phyloP scores from a whole-genome alignment of 2,113 vertebrate species.

The Actinemys pallida region DNA sequence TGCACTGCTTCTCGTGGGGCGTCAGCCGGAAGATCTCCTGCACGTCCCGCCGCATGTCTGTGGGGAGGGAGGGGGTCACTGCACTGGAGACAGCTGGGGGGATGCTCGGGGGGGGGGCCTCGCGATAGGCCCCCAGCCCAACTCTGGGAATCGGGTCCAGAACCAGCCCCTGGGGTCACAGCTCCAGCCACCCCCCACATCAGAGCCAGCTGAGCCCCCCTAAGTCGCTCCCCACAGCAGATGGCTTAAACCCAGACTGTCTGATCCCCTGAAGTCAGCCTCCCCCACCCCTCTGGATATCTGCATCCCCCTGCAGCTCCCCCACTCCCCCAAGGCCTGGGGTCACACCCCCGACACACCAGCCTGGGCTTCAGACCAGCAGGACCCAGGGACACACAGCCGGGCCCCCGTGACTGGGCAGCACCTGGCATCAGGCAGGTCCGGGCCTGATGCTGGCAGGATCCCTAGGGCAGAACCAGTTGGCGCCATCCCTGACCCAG shows the following conservation, averaged over 20 bases:
- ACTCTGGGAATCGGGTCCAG: background rate
- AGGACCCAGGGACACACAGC: too few species aligned
- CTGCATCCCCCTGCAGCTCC: background rate
- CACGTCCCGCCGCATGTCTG: slow-evolving; percentile 89
- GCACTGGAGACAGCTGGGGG: background rate
- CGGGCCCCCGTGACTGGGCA: too few species aligned
- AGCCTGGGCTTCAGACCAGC: background rate
- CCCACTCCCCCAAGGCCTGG: too few species aligned
- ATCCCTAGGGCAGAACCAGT: background rate
- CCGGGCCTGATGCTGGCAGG: background rate
- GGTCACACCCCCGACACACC: background rate
- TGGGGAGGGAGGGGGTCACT: too few species aligned
- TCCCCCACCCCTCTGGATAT: rapidly evolving
- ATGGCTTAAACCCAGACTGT: background rate
- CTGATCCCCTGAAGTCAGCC: background rate
- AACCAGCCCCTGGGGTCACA: background rate
- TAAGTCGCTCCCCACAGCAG: too few species aligned
- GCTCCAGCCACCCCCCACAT: too few species aligned
- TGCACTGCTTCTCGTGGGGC: slow-evolving; percentile 90
- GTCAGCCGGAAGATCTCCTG: slow-evolving; percentile 91
- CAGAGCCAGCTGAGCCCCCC: too few species aligned
- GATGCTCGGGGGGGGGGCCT: background rate
- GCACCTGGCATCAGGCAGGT: background rate
- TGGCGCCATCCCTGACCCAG: too few species aligned
- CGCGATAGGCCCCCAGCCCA: too few species aligned